Conservation (phyloP, 2,888 invertebrate genomes). For the Clivina fossor region DNA sequence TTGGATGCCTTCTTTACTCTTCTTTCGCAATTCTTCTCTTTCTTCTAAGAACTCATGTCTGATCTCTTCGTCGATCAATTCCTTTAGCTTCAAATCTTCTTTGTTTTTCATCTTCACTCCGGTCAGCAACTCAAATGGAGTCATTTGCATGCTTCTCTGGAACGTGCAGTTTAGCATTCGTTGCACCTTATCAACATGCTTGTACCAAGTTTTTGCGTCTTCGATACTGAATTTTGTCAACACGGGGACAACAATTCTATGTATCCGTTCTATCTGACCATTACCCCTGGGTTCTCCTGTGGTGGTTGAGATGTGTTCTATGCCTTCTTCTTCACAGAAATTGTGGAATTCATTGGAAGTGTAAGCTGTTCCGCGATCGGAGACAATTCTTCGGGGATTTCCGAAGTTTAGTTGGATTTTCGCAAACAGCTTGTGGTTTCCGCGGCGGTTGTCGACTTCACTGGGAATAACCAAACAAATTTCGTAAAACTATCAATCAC, state of each 20-base stretch:
- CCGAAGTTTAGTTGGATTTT: constrained; percentile 35
- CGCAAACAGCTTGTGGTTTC: constrained; percentile 29
- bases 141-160: constrained; percentile 36
- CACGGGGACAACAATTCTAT: constrained; percentile 27
- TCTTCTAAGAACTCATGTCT: constrained; percentile 26
- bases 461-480: constrained; percentile 36
- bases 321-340: neutral
- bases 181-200: constrained; percentile 39
- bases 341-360: constrained; percentile 17
- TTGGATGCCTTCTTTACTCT: neutral
- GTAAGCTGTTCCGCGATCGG: constrained; percentile 37
- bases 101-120: constrained; percentile 35
- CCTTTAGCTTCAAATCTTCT: constrained; percentile 23
- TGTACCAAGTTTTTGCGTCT: constrained; percentile 40
- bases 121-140: constrained; percentile 38
- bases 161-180: constrained; percentile 40
- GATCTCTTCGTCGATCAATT: constrained; percentile 35
- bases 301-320: neutral
- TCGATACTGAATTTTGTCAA: constrained; percentile 32
- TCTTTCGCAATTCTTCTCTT: constrained; percentile 14
- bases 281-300: constrained; percentile 6
- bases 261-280: constrained; percentile 31
- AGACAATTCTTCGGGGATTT: constrained; percentile 35
- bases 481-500: constrained; percentile 41
- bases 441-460: constrained; percentile 19